Base-by-base conservation (phyloP, 2,113 vertebrate species). In the Nothocercus nigrocapillus region DNA sequence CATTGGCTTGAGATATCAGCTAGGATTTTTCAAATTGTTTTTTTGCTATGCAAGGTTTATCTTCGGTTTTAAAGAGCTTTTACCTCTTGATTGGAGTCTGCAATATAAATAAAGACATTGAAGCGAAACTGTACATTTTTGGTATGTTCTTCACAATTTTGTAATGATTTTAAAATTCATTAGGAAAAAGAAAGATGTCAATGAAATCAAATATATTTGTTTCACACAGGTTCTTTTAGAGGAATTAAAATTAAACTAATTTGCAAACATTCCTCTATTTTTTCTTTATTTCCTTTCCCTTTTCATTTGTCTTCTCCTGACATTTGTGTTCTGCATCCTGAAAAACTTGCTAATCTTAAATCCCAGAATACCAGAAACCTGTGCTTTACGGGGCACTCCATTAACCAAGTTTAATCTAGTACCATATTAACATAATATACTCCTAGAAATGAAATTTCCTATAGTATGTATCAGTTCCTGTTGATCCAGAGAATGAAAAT, bases 1-100 rank as follows among this genome's bases (percentile, higher is more conserved):
- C 5, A 8, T 28, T 72, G 9, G 8, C 15, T 6, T 74, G 45
- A 61, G 1, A 4, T 12, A 40, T 13, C 0, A 0, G 56, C 62
- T 42, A 24, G 36, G 6, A 14, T 47, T 7, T 89, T 66, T 45
- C 83, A 38, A 75, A n/a, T 30, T 30, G 6, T 40, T 73, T 47
- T 78, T 83, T 36, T 69, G 5, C 8, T 91, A 72, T 42, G 25
- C 34, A 34, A 81, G 83, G n/a, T 25, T 14, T 11, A 51, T 10
- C 45, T 86, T 61, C 0, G 0, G 17, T 84, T 88, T 88, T 76
- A 21, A 44, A 22, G 72, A 40, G 36, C 7, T 36, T 36, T 36
- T n/a, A 32, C 30, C 12, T 77, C 10, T 80, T 24, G 40, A 28
- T 28, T 45, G 30, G 51, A 67, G 75, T 24, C 27, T 42, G 7